Percentiles rank a stretch among this genome's conserved stretches.
Conservation (phyloP, 53 echinoderm and acorn worm genomes). For the Henricia sp. region DNA sequence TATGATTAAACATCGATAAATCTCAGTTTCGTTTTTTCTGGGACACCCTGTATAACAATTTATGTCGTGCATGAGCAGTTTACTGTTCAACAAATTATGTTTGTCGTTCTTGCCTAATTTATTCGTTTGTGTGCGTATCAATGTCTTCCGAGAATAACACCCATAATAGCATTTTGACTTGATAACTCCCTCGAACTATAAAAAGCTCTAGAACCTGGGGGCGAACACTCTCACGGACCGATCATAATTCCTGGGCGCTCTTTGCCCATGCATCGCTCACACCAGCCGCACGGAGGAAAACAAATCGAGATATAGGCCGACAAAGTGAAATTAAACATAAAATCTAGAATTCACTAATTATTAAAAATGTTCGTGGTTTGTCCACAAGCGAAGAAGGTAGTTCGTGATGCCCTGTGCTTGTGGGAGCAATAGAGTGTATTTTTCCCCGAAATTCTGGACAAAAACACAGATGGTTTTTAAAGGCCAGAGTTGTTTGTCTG, state of each 20-base stretch:
- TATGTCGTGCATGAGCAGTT: too few species aligned
- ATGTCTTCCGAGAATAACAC: background rate
- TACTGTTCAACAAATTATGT: too few species aligned
- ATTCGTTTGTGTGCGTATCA: too few species aligned
- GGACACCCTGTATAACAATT: too few species aligned
- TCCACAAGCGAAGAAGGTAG: background rate
- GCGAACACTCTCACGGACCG: conserved; percentile 1
- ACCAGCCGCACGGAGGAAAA: background rate
- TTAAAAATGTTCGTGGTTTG: background rate
- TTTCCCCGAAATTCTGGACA: background rate
- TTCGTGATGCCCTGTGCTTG: conserved; percentile 10
- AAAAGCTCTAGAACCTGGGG: background rate
- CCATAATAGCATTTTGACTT: background rate
- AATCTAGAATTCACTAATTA: background rate
- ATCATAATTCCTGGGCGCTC: background rate
- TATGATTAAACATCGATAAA: too few species aligned
- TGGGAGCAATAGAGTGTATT: background rate
- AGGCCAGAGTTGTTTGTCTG: conserved; percentile 19
- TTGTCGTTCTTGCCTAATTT: too few species aligned
- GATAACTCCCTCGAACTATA: background rate
- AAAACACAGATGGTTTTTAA: conserved; percentile 7
- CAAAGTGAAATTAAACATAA: conserved; percentile 10
- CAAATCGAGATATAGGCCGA: background rate
- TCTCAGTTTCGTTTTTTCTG: too few species aligned
- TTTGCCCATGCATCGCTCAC: background rate